These are phyloP conservation scores for Sisyra nigra DNA, from an alignment of 2,888 invertebrate genomes.

Conservation along the genomic window DNA sequence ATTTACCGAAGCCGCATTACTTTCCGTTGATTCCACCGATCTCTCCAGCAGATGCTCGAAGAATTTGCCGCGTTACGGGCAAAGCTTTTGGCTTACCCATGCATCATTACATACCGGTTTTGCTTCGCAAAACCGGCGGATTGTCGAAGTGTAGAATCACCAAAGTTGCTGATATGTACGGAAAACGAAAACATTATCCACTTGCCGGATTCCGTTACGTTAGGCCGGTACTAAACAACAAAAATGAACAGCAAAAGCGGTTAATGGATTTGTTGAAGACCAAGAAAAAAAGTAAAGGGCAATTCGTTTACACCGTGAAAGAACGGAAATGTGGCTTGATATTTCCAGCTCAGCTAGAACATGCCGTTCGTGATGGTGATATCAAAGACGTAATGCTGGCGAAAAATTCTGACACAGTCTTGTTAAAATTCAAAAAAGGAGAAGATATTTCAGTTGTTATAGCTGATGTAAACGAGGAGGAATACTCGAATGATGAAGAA, in stretches of 20 bases:
- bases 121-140: conserved; percentile 28
- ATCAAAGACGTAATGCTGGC: conserved; percentile 62
- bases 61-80: conserved; percentile 63
- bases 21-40: conserved; percentile 66
- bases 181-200: conserved; percentile 48
- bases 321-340: conserved; percentile 60
- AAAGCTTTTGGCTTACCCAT: conserved; percentile 57
- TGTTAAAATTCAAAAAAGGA: conserved; percentile 55
- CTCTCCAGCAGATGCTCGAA: conserved; percentile 66
- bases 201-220: conserved; percentile 58
- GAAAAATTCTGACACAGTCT: conserved; percentile 55
- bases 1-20: conserved; percentile 68
- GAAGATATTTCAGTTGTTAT: conserved; percentile 60
- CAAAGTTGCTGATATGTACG: conserved; percentile 44
- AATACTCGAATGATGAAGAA: conserved; percentile 24
- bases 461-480: conserved; percentile 36
- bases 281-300: conserved; percentile 35
- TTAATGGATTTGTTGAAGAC: conserved; percentile 42
- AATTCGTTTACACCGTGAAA: conserved; percentile 59
- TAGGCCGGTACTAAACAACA: conserved; percentile 52
- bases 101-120: conserved; percentile 65
- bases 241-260: conserved; percentile 45
- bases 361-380: conserved; percentile 60
- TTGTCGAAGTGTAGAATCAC: conserved; percentile 43
- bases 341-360: conserved; percentile 55